These are phyloP conservation scores for Cordilura impudica DNA, from an alignment of 2,888 invertebrate genomes.

Conservation along the genomic window DNA sequence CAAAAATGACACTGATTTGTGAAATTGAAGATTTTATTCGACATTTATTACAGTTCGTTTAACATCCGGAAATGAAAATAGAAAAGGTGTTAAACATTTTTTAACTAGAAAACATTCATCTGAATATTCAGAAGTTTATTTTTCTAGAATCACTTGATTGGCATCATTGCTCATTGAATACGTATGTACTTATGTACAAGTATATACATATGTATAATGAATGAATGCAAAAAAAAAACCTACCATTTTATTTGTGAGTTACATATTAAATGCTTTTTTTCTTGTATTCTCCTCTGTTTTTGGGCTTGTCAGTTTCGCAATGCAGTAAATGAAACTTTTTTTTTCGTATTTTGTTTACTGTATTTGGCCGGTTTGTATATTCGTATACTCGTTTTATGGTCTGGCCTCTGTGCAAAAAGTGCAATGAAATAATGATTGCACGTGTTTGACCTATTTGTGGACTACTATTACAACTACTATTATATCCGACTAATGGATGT, in stretches of 20 bases:
- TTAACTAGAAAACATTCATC: too few relatives aligned
- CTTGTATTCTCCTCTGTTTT: background rate
- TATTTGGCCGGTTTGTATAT: background rate
- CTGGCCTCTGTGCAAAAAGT: conserved; percentile 6
- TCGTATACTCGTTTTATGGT: background rate
- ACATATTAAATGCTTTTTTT: background rate
- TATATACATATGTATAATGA: background rate
- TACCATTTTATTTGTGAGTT: background rate
- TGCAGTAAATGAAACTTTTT: conserved; percentile 43
- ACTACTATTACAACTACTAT: conserved; percentile 6
- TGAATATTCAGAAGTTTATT: too few relatives aligned
- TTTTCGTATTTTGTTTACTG: background rate
- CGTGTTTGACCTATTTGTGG: conserved; percentile 62
- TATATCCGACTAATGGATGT: conserved; percentile 11
- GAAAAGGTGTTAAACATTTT: too few relatives aligned
- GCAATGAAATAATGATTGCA: conserved; percentile 43
- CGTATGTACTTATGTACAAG: too few relatives aligned
- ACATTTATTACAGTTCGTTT: too few relatives aligned
- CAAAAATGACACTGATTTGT: too few relatives aligned
- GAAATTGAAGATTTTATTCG: too few relatives aligned
- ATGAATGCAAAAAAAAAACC: background rate
- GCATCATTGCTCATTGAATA: background rate
- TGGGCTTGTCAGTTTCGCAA: conserved; percentile 54
- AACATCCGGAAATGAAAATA: too few relatives aligned
- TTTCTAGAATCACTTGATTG: background rate